phyloP scores from a whole-genome alignment of 2,113 vertebrate species.

The Osmerus eperlanus region DNA sequence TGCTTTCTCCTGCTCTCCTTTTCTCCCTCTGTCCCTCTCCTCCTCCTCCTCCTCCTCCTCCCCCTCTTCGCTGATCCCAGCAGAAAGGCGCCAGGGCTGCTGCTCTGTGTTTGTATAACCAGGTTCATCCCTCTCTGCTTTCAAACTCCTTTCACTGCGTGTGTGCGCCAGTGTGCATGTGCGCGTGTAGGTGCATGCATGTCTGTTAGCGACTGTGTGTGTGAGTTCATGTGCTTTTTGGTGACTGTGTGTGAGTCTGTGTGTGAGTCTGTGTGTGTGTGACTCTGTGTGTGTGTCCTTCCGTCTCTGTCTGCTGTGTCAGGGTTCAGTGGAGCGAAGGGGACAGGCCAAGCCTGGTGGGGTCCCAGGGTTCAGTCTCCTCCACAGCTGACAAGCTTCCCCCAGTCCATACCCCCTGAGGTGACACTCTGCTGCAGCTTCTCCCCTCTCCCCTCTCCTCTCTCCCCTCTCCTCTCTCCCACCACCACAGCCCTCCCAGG shows the following conservation, averaged over 20 bases:
- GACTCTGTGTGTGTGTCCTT: slow-evolving; percentile 5
- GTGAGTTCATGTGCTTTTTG: slow-evolving; percentile 16
- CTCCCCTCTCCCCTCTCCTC: neutral
- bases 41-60: slow-evolving; percentile 8
- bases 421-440: slow-evolving; percentile 23
- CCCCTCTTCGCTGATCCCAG: slow-evolving; percentile 44
- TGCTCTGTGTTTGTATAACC: slow-evolving; percentile 67
- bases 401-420: neutral
- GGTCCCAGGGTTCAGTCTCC: slow-evolving; percentile 52
- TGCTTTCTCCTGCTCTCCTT: slow-evolving; percentile 3
- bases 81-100: slow-evolving; percentile 61
- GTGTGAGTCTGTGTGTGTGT: slow-evolving; percentile 16
- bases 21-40: slow-evolving; percentile 35
- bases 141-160: slow-evolving; percentile 41
- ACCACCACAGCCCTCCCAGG: too few relatives aligned
- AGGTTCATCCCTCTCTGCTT: slow-evolving; percentile 65
- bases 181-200: slow-evolving; percentile 15
- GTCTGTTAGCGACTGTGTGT: slow-evolving; percentile 17
- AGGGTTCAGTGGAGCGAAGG: slow-evolving; percentile 5
- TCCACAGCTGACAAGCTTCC: slow-evolving; percentile 21
- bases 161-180: slow-evolving; percentile 34
- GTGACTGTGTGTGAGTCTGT: slow-evolving; percentile 30
- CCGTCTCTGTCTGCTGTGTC: slow-evolving; percentile 35
- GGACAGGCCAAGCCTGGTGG: slow-evolving; percentile 37
- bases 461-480: neutral